Percentiles rank a stretch among this genome's conserved stretches.
These are phyloP conservation scores for Sphaeramia orbicularis DNA, from an alignment of 2,797 vertebrate genomes.

Conservation along the genomic window DNA sequence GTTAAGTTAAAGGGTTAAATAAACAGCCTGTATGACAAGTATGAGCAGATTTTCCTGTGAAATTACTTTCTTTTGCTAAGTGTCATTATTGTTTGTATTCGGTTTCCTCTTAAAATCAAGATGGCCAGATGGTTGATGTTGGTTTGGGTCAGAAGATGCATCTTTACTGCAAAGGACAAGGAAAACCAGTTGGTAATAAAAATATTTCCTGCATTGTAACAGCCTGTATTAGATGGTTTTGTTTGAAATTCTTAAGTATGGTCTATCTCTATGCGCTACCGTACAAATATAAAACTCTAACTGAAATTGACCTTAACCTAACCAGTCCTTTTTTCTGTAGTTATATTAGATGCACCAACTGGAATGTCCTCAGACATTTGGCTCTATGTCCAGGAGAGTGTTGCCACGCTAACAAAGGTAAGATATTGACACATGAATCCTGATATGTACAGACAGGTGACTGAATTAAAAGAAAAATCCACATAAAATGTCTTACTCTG, in stretches of 20 bases:
- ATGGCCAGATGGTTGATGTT: constrained; percentile 83
- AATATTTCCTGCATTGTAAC: background rate
- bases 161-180: constrained; percentile 86
- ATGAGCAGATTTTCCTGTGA: background rate
- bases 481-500: background rate
- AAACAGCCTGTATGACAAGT: background rate
- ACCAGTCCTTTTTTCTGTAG: constrained; percentile 61
- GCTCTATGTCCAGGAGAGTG: constrained; percentile 84
- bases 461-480: too few species aligned
- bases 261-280: background rate
- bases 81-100: constrained; percentile 16
- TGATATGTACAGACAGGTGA: too few species aligned
- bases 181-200: constrained; percentile 84
- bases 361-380: constrained; percentile 88
- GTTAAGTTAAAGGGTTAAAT: background rate
- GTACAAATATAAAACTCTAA: background rate
- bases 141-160: constrained; percentile 87
- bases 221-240: background rate
- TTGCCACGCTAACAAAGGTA: constrained; percentile 84
- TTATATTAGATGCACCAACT: constrained; percentile 86
- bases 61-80: background rate
- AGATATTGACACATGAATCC: constrained; percentile 4
- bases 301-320: background rate
- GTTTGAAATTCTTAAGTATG: background rate
- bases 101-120: constrained; percentile 57